Evolutionary conservation across 2,113 vertebrate genomes (phyloP).

Genomic region (Edolisoma coerulescens): DNA sequence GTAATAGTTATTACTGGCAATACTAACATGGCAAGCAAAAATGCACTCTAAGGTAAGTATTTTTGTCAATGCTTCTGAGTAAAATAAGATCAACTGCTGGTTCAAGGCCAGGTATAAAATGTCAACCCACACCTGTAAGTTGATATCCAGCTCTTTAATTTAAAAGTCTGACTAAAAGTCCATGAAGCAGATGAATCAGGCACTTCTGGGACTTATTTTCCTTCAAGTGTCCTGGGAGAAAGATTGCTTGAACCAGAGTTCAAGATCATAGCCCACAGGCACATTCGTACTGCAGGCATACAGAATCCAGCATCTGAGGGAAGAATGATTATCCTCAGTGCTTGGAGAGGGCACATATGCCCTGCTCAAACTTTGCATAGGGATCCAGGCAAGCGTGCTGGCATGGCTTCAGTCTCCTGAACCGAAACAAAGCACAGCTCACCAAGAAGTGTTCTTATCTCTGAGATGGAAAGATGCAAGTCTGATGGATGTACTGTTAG

Average conservation of each 20-base stretch:
- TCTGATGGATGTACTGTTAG: neutral
- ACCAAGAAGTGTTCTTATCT: neutral
- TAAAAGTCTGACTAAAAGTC: slow-evolving; percentile 15
- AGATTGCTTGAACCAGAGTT: neutral
- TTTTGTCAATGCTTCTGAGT: slow-evolving; percentile 30
- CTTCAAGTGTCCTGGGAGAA: neutral
- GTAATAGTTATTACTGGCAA: neutral
- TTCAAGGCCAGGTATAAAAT: slow-evolving; percentile 33
- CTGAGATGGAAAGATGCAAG: fast-evolving
- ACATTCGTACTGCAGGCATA: neutral
- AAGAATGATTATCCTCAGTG: neutral
- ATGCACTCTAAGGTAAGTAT: neutral
- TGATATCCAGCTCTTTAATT: slow-evolving; percentile 37
- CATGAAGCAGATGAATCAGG: neutral
- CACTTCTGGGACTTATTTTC: slow-evolving; percentile 1
- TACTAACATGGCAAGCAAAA: slow-evolving; percentile 17
- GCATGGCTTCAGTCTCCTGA: neutral
- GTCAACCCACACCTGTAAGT: slow-evolving; percentile 33
- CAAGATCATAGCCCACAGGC: slow-evolving; percentile 6
- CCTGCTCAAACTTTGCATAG: neutral
- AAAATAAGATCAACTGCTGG: slow-evolving; percentile 53
- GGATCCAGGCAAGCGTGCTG: neutral
- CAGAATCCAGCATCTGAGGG: neutral
- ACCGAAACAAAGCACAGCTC: neutral
- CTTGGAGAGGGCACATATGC: neutral